Evolutionary conservation across 2,797 vertebrate genomes (phyloP).

Genomic region (Botia almorhae): DNA sequence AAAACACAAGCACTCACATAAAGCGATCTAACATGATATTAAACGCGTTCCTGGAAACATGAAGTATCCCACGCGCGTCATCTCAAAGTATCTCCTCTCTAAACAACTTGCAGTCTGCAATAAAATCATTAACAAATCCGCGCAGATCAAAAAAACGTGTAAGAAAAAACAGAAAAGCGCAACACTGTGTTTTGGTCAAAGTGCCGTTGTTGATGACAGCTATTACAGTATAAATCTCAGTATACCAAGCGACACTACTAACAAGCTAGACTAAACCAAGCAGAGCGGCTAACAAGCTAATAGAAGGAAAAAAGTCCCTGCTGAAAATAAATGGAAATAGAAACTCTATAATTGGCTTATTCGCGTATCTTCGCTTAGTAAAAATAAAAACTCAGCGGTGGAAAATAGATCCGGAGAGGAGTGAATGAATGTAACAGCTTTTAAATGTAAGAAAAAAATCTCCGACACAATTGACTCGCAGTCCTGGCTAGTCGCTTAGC

Average conservation of each 20-base stretch:
- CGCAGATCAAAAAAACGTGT: not conserved
- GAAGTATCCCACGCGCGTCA: constrained; percentile 57
- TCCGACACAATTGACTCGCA: constrained; percentile 37
- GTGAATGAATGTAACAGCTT: not conserved
- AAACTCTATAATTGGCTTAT: constrained; percentile 5
- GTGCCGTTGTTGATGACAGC: constrained; percentile 19
- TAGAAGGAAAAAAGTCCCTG: constrained; percentile 18
- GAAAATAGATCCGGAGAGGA: not conserved
- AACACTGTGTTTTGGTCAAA: not conserved
- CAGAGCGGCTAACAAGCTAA: constrained; percentile 41
- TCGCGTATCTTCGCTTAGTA: not conserved
- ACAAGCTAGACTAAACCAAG: constrained; percentile 44
- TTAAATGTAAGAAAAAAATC: constrained; percentile 13
- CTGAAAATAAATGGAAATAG: constrained; percentile 30
- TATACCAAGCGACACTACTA: constrained; percentile 14
- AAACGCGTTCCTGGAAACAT: constrained; percentile 44
- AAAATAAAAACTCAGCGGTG: constrained; percentile 6
- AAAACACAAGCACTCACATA: constrained; percentile 13
- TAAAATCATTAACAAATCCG: constrained; percentile 5
- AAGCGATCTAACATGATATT: constrained; percentile 39
- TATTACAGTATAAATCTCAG: constrained; percentile 32
- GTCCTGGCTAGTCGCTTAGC: constrained; percentile 45
- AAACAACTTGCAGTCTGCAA: constrained; percentile 23
- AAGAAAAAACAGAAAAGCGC: not conserved
- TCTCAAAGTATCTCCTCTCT: constrained; percentile 67